These are phyloP conservation scores for Amia ocellicauda DNA, from an alignment of 2,113 vertebrate species.

Conservation along the genomic window DNA sequence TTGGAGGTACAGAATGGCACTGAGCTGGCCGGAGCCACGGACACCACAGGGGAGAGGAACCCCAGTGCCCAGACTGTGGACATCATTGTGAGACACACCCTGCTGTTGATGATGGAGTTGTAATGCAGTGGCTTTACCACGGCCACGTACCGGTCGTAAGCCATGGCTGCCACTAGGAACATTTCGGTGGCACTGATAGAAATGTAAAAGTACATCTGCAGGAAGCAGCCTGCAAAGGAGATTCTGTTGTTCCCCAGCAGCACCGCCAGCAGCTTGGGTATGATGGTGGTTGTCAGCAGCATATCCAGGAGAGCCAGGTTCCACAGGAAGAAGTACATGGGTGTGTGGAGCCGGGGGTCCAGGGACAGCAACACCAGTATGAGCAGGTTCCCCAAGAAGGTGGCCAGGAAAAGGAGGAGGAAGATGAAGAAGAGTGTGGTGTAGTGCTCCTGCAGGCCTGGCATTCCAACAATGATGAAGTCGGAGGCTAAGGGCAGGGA, in stretches of 20 bases:
- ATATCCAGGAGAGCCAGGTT: constrained; percentile 40
- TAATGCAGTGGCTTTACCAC: constrained; percentile 30
- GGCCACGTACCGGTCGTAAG: constrained; percentile 31
- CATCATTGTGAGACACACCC: neutral
- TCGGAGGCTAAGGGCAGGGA: neutral
- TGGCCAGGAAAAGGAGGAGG: constrained; percentile 28
- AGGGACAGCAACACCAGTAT: constrained; percentile 26
- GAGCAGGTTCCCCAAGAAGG: constrained; percentile 27
- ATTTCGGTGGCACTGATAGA: constrained; percentile 29
- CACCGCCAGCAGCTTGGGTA: constrained; percentile 31
- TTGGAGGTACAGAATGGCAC: neutral
- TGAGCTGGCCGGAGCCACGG: neutral
- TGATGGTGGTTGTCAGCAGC: constrained; percentile 29
- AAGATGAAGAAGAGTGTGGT: constrained; percentile 32
- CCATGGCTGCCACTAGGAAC: constrained; percentile 33
- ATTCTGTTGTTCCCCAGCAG: constrained; percentile 29
- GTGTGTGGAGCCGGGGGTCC: constrained; percentile 30
- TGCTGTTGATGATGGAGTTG: constrained; percentile 21
- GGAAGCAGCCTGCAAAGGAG: constrained; percentile 25
- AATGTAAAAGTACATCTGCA: constrained; percentile 33
- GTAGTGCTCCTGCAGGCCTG: constrained; percentile 29
- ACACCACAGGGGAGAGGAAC: neutral
- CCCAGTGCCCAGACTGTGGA: neutral
- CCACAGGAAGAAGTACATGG: constrained; percentile 40
- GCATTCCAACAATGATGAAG: constrained; percentile 35